Evolutionary conservation across 2,113 vertebrate species (phyloP), one percentile per base, ranked within the genome.

Genomic region (Eleginops maclovinus): DNA sequence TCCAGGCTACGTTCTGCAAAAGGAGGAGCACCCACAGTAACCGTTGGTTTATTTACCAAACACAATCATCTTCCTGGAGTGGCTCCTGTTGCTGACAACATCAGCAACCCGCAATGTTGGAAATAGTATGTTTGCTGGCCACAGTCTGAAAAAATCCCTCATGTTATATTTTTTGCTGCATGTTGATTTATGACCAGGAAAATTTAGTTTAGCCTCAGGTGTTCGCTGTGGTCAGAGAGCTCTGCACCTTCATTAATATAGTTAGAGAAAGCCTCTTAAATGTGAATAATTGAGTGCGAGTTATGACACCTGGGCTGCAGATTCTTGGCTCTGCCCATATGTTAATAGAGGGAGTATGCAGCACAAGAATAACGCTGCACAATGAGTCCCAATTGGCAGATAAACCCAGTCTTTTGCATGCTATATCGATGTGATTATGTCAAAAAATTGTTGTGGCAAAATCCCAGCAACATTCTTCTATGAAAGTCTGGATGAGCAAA

Each of bases 201-300:
- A 74, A 61, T 60, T 36, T 56, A 66, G 63, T 77, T 75, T 74
- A 79, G 89, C 91, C 85, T 85, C 77, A 75, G 91, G 88, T 82
- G 82, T 80, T 81, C 59, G 62, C 44, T 87, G 87, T 75, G 68
- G 88, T 89, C 89, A 86, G 81, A 86, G 82, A 43, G 26, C 78
- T 66, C 77, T 87, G 85, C 75, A 77, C 75, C 79, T 85, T 92
- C 86, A 91, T 93, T 91, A 84, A 88, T 84, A 21, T 84, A 80
- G 88, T 91, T 89, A 85, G 67, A 86, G 68, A 77, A 86, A 67
- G 74, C 80, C 62, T 88, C 63, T 79, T 89, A 79, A 88, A 90
- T 83, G 82, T 83, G 83, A 93, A 89, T 90, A 88, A 92, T 77
- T 86, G 87, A 87, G 79, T 40, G 19, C 75, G 74, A 88, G 65